Base-by-base conservation (phyloP, 2,888 invertebrate species). In the Seladonia tumulorum region DNA sequence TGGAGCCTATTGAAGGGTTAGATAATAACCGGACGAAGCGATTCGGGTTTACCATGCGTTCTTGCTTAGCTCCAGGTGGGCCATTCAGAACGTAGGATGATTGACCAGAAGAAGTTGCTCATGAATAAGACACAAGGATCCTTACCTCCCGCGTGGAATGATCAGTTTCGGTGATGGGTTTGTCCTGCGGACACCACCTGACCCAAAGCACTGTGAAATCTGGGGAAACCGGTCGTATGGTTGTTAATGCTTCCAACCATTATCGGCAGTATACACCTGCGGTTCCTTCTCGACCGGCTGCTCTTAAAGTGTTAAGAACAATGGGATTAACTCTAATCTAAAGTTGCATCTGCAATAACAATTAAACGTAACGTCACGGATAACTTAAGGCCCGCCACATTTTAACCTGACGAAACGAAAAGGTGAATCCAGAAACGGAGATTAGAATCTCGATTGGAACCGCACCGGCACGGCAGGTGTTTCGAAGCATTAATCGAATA, bases 151-250 rank as follows among this genome's bases (percentile, higher is more conserved):
- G 89, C 88, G 87, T 88, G 53, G 90, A 88, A 45, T 85, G 86
- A 91, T 91, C 91, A 88, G 86, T 90, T 91, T 86, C 86, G 83
- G 81, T 86, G 84, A 85, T 81, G 79, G 85, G 70, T 79, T 81
- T 57, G 78, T 29, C 73, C 74, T 12, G 76, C 75, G 35, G 35
- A 5, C 5, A 35, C 35, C 35, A 35, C 35, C 35, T 35, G 35
- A 35, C 35, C 35, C 5, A 35, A 35, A 35, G 35, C 4, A 35
- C 35, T 35, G 5, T 35, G 35, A 35, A 35, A 35, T 35, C 35
- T 35, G 35, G 35, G 35, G 35, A 35, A 35, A 35, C 35, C 35
- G 35, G 35, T 35, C 35, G 35, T 5, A 35, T 35, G 35, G 35
- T 35, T 35, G 35, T 35, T 35, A 35, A 35, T 35, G 35, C 35